phyloP scores from a whole-genome alignment of 2,113 vertebrate genomes.

The Nestor notabilis region DNA sequence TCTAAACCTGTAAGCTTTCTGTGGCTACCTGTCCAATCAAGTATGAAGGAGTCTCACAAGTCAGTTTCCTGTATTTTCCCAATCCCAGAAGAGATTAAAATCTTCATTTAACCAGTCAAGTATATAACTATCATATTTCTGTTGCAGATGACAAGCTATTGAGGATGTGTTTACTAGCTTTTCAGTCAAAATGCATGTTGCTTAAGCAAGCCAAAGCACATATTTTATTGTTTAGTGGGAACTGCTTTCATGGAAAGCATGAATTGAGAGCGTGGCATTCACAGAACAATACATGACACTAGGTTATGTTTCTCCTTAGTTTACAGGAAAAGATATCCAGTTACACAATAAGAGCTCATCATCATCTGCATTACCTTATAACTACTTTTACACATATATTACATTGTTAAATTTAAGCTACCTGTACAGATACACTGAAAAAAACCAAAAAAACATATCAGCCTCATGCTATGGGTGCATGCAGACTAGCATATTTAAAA shows the following conservation, averaged over 20 bases:
- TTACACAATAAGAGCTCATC: neutral
- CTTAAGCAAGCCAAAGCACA: neutral
- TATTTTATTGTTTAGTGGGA: neutral
- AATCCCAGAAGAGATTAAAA: neutral
- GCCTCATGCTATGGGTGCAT: too few species aligned
- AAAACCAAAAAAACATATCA: neutral
- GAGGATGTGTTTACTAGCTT: neutral
- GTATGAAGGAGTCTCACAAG: neutral
- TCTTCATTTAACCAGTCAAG: neutral
- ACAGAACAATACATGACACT: neutral
- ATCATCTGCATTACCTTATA: neutral
- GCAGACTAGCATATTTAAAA: neutral
- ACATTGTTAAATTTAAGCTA: neutral
- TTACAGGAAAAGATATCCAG: neutral
- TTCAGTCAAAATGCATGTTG: neutral
- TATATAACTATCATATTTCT: neutral
- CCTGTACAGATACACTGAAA: neutral
- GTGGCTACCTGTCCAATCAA: neutral
- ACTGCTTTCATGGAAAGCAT: neutral
- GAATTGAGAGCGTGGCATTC: neutral
- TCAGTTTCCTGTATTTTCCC: neutral
- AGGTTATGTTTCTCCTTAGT: neutral
- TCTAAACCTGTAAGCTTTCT: neutral
- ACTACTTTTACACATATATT: neutral
- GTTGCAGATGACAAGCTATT: neutral